Evolutionary conservation across 2,797 vertebrate species (phyloP).

Genomic region (Chelonia mydas): DNA sequence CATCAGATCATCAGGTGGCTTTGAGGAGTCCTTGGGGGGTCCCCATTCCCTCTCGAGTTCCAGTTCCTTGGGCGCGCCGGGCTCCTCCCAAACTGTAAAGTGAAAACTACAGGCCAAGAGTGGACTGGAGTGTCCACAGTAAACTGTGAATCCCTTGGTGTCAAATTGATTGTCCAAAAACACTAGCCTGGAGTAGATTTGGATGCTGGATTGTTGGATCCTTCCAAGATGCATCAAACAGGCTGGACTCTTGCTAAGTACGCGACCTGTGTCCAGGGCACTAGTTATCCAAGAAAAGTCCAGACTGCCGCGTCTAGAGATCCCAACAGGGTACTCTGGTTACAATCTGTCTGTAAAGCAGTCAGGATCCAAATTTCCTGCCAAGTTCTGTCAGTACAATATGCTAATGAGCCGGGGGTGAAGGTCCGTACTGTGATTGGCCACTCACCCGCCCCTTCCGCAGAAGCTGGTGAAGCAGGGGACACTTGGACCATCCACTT

Average conservation of each 20-base stretch:
- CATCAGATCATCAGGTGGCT: not conserved
- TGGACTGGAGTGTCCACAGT: not conserved
- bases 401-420: not conserved
- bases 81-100: not conserved
- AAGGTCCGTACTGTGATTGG: not conserved
- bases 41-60: not conserved
- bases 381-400: not conserved
- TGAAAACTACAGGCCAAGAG: not conserved
- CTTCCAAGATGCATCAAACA: not conserved
- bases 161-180: not conserved
- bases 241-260: not conserved
- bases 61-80: not conserved
- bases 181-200: not conserved
- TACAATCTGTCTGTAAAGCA: not conserved
- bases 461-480: not conserved
- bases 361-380: not conserved
- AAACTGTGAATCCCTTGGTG: fast-evolving
- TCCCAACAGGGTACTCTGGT: not conserved
- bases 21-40: not conserved
- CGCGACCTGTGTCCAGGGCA: not conserved
- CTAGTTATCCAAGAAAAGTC: not conserved
- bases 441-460: fast-evolving
- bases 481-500: not conserved
- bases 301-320: not conserved
- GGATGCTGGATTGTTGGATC: not conserved